Evolutionary conservation across 2,797 vertebrate genomes (phyloP).

Genomic region (Champsocephalus gunnari): DNA sequence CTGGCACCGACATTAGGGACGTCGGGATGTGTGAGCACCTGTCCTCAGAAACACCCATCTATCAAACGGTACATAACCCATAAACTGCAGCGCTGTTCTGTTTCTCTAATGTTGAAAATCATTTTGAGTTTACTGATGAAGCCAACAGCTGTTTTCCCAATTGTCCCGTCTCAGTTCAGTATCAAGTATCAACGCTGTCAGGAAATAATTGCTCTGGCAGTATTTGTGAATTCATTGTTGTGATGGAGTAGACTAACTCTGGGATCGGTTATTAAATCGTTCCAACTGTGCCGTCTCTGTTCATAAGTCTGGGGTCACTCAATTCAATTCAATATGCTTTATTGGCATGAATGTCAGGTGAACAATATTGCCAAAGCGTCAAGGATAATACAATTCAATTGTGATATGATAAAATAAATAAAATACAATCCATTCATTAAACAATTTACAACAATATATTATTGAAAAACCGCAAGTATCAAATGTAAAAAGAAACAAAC

Average conservation of each 20-base stretch:
- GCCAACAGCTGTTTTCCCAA: not conserved
- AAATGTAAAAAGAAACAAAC: no score
- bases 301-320: constrained; percentile 3
- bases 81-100: not conserved
- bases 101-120: not conserved
- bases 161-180: not conserved
- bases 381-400: no score
- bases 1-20: constrained; percentile 1
- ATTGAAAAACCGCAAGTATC: no score
- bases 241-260: not conserved
- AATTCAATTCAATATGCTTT: no score
- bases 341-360: no score
- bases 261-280: not conserved
- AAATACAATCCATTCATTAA: no score
- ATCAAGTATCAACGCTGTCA: not conserved
- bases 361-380: no score
- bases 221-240: not conserved
- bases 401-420: no score
- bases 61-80: constrained; percentile 75
- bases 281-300: not conserved
- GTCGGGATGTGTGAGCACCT: constrained; percentile 82
- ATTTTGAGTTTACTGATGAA: not conserved
- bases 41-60: constrained; percentile 72
- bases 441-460: no score
- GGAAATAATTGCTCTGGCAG: not conserved